These are phyloP conservation scores for Drosophila anomalata DNA, from an alignment of 2,888 invertebrate genomes.

Conservation along the genomic window DNA sequence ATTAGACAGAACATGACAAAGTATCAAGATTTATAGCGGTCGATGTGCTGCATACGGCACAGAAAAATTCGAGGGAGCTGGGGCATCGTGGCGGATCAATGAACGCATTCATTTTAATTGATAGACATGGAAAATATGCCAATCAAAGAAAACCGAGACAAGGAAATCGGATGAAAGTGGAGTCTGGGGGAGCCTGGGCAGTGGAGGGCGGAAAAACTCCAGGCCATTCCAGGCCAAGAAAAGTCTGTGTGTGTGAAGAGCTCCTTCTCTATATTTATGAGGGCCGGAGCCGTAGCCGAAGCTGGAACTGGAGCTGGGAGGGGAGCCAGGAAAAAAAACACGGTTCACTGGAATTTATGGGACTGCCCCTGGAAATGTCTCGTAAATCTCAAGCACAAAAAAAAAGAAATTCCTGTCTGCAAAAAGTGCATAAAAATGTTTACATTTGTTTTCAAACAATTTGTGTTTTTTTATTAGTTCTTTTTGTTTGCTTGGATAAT, in stretches of 20 bases:
- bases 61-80: neutral
- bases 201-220: constrained; percentile 19
- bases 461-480: constrained; percentile 27
- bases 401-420: constrained; percentile 40
- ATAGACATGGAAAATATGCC: constrained; percentile 77
- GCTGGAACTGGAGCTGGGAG: neutral
- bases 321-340: neutral
- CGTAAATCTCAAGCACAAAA: constrained; percentile 66
- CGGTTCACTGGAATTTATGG: constrained; percentile 72
- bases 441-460: constrained; percentile 71
- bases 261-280: neutral
- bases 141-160: constrained; percentile 59
- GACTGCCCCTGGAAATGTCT: constrained; percentile 66
- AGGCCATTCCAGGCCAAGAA: constrained; percentile 29
- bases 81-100: constrained; percentile 64
- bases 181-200: neutral
- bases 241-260: constrained; percentile 34
- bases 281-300: neutral
- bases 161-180: constrained; percentile 13
- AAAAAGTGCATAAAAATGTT: constrained; percentile 65
- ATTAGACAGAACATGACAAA: constrained; percentile 83
- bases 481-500: constrained; percentile 65
- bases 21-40: constrained; percentile 82
- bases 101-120: constrained; percentile 81
- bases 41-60: constrained; percentile 54